Percentiles rank a stretch among this genome's conserved stretches.
phyloP scores from a whole-genome alignment of 2,797 vertebrate species.

The Peromyscus nudipes region DNA sequence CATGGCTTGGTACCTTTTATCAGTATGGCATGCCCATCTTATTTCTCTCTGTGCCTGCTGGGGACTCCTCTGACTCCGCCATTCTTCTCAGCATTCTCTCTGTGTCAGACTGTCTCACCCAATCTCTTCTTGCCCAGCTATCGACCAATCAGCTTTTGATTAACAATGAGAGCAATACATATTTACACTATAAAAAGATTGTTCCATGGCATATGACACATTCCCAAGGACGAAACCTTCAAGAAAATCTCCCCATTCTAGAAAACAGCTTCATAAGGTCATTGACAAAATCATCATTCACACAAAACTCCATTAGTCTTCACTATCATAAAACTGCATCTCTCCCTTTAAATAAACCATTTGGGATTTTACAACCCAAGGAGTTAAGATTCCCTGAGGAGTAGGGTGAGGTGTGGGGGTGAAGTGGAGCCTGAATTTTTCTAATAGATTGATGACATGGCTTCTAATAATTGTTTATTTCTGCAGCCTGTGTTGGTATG shows the following conservation, averaged over 20 bases:
- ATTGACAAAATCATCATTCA: background rate
- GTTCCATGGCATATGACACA: background rate
- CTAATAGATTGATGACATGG: background rate
- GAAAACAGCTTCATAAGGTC: slow-evolving; percentile 19
- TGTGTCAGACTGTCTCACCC: background rate
- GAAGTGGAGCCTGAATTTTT: background rate
- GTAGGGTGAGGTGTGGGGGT: background rate
- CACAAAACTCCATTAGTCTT: background rate
- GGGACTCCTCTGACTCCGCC: too few species aligned
- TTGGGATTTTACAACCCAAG: slow-evolving; percentile 22
- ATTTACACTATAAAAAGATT: background rate
- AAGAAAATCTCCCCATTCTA: slow-evolving; percentile 20
- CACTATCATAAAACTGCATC: background rate
- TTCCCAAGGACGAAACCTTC: slow-evolving; percentile 18
- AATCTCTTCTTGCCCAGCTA: background rate
- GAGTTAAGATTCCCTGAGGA: slow-evolving; percentile 18
- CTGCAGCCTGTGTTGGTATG: background rate
- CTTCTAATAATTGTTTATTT: slow-evolving; percentile 57
- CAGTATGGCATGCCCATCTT: too few species aligned
- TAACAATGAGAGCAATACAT: background rate
- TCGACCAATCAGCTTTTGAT: too few species aligned
- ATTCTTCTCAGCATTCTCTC: too few species aligned
- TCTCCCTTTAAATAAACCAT: slow-evolving; percentile 53
- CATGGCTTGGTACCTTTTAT: too few species aligned
- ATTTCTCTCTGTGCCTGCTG: too few species aligned